Evolutionary conservation across 2,113 vertebrate genomes (phyloP).

Genomic region (Hippocampus barbouri): DNA sequence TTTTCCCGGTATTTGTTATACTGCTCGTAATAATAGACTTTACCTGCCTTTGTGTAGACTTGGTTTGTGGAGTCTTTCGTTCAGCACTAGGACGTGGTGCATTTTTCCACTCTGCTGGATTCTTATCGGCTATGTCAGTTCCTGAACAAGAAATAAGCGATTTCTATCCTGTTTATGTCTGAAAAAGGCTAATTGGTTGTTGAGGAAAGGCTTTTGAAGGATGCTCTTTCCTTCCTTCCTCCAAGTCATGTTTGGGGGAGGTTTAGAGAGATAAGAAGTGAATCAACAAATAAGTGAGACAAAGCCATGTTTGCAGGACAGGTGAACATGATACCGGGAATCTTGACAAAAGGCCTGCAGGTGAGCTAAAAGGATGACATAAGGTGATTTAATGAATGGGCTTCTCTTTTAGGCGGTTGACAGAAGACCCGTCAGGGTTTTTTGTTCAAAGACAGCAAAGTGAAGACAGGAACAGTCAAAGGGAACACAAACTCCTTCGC

Average conservation of each 20-base stretch:
- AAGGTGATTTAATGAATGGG: constrained; percentile 34
- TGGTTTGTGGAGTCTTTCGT: background rate
- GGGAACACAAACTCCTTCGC: constrained; percentile 8
- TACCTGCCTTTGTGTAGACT: background rate
- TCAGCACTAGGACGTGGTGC: constrained; percentile 3
- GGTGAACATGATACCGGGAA: constrained; percentile 21
- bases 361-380: constrained; percentile 23
- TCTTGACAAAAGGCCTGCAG: constrained; percentile 25
- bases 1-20: no score
- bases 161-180: constrained; percentile 46
- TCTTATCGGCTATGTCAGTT: constrained; percentile 17
- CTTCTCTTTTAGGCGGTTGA: constrained; percentile 48
- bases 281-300: constrained; percentile 49
- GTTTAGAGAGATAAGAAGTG: constrained; percentile 48
- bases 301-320: constrained; percentile 50
- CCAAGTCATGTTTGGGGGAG: constrained; percentile 43
- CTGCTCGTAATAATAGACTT: no score
- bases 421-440: constrained; percentile 20
- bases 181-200: constrained; percentile 40
- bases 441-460: constrained; percentile 12
- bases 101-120: constrained; percentile 36
- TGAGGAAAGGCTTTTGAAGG: constrained; percentile 29
- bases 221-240: constrained; percentile 34
- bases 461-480: constrained; percentile 23
- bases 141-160: constrained; percentile 26